These are phyloP conservation scores for Germaria angustata DNA, from an alignment of 2,888 invertebrate genomes.

Conservation along the genomic window DNA sequence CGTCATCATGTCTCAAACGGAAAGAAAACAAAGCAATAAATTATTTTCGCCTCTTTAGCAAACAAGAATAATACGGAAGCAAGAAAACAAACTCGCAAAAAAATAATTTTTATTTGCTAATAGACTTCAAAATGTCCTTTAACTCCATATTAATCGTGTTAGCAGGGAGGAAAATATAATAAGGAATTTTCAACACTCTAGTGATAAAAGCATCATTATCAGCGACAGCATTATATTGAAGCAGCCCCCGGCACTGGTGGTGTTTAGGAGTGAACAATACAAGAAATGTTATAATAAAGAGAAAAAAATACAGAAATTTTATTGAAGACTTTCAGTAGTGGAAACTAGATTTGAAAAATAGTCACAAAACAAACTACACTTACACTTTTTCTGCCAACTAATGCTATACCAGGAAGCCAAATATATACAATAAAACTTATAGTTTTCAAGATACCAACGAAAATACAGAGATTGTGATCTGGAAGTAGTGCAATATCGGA, in stretches of 20 bases:
- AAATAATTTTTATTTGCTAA: constrained; percentile 10
- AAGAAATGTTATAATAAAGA: no score
- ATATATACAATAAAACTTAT: no score
- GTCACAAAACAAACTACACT: no score
- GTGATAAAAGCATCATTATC: not conserved
- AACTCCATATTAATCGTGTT: not conserved
- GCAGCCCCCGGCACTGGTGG: not conserved
- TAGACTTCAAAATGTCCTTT: constrained; percentile 34
- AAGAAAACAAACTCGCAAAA: not conserved
- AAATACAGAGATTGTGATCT: no score
- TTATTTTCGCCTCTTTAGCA: constrained; percentile 29
- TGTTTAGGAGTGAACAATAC: no score
- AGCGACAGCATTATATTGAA: not conserved
- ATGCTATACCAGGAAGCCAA: no score
- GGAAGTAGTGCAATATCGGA: no score
- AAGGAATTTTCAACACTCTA: not conserved
- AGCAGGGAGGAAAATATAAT: not conserved
- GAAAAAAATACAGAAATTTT: no score
- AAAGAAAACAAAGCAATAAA: constrained; percentile 65
- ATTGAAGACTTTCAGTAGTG: no score
- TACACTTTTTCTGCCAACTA: no score
- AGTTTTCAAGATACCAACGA: no score
- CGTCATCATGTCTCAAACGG: constrained; percentile 62
- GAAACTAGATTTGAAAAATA: no score
- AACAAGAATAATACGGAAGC: not conserved